phyloP scores from a whole-genome alignment of 2,797 vertebrate genomes.

The Sternarchorhynchus goeldii region DNA sequence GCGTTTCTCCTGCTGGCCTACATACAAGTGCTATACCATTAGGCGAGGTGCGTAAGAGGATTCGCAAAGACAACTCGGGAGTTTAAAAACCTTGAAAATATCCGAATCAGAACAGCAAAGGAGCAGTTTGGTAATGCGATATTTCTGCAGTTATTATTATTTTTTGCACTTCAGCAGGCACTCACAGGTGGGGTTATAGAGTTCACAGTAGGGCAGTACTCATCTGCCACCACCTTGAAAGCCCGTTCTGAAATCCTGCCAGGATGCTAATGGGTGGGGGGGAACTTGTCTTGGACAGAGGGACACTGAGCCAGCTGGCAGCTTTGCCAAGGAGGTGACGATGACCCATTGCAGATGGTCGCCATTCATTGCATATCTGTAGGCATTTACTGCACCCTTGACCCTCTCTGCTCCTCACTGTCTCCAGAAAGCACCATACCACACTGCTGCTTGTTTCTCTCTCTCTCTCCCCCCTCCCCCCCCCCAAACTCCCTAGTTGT shows the following conservation, averaged over 20 bases:
- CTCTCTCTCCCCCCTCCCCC: constrained; percentile 17
- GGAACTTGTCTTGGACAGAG: constrained; percentile 2
- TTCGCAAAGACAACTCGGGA: constrained; percentile 1
- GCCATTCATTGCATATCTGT: constrained; percentile 35
- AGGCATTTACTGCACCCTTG: constrained; percentile 38
- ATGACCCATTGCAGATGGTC: constrained; percentile 49
- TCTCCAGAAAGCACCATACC: constrained; percentile 26
- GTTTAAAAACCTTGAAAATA: not conserved
- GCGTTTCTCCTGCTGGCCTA: constrained; percentile 51
- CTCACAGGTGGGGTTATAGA: constrained; percentile 10
- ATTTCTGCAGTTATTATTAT: not conserved
- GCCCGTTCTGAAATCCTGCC: constrained; percentile 27
- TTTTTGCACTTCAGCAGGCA: not conserved
- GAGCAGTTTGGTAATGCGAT: not conserved
- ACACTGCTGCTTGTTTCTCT: not conserved
- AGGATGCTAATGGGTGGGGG: constrained; percentile 29
- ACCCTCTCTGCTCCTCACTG: constrained; percentile 29
- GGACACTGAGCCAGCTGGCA: constrained; percentile 40
- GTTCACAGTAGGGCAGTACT: constrained; percentile 19
- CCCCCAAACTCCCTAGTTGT: not conserved
- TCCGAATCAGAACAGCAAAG: not conserved
- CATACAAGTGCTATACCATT: constrained; percentile 39
- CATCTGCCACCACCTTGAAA: not conserved
- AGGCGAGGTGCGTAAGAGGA: constrained; percentile 14
- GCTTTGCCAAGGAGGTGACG: constrained; percentile 17